phyloP scores from a whole-genome alignment of 2,888 invertebrate species.

The Brachycybe producta region DNA sequence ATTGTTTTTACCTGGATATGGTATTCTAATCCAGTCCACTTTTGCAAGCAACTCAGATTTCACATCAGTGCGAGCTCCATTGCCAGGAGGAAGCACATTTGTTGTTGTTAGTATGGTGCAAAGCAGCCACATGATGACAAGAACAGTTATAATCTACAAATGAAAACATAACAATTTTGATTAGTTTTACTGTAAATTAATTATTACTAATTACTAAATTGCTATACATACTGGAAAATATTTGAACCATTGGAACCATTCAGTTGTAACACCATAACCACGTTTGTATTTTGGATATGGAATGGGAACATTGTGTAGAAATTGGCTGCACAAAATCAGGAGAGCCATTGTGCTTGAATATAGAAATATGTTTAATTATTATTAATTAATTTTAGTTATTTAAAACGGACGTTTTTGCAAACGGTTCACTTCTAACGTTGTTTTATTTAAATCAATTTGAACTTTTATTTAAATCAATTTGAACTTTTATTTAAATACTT shows the following conservation, averaged over 20 bases:
- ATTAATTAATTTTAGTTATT: no score
- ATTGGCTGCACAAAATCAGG: constrained; percentile 65
- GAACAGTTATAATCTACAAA: constrained; percentile 55
- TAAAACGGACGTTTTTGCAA: no score
- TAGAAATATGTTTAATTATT: constrained; percentile 3
- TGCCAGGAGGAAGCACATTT: constrained; percentile 47
- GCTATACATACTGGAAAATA: constrained; percentile 67
- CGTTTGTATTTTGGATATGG: constrained; percentile 47
- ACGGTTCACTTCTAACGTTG: no score
- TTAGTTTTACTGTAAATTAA: no score
- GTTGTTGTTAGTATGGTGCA: constrained; percentile 55
- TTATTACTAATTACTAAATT: no score
- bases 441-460: no score
- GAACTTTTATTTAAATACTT: no score
- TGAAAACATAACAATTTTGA: no score
- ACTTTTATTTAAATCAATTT: no score
- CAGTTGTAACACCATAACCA: constrained; percentile 43
- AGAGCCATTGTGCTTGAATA: constrained; percentile 53
- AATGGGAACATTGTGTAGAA: constrained; percentile 50
- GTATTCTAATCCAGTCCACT: constrained; percentile 65
- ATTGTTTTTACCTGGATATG: constrained; percentile 57
- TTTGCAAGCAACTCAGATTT: constrained; percentile 54
- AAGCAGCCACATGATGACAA: constrained; percentile 60
- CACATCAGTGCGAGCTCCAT: constrained; percentile 59
- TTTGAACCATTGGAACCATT: constrained; percentile 58